A percentile compares a stretch with the other conserved stretches of the same genome.
Evolutionary conservation across 2,113 vertebrate genomes (phyloP).

Genomic region (Lichenostomus cassidix): DNA sequence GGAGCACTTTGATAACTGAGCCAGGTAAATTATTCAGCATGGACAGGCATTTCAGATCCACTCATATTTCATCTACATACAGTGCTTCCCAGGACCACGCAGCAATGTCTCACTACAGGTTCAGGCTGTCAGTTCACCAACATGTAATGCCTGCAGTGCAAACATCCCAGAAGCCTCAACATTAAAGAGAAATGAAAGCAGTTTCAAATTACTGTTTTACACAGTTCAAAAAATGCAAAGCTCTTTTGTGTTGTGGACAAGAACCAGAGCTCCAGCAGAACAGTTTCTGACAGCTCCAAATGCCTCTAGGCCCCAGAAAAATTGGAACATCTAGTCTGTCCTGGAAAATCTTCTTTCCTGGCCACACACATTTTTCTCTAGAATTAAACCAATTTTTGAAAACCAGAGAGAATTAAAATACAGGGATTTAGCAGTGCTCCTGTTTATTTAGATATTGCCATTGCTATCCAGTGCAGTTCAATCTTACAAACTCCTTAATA

Average conservation of each 20-base stretch:
- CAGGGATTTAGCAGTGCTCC: neutral
- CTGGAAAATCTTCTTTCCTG: neutral
- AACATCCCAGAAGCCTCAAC: neutral
- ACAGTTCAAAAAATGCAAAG: neutral
- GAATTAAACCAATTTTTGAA: neutral
- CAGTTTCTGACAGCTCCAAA: neutral
- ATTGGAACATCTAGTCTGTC: neutral
- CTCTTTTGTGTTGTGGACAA: neutral
- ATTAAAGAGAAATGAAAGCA: neutral
- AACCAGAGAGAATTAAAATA: neutral
- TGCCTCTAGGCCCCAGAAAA: neutral
- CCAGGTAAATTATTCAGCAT: neutral
- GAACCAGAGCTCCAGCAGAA: constrained; percentile 3
- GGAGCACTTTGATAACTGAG: neutral
- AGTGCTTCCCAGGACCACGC: neutral
- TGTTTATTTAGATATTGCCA: neutral
- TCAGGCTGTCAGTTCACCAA: neutral
- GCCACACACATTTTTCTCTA: neutral
- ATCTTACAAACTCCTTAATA: neutral
- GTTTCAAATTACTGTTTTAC: neutral
- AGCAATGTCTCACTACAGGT: neutral
- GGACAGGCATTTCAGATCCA: neutral
- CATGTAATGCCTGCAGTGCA: neutral
- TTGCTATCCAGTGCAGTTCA: neutral
- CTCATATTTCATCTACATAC: neutral